These are phyloP conservation scores for Catocala fraxini DNA, from an alignment of 2,888 invertebrate genomes.

Conservation along the genomic window DNA sequence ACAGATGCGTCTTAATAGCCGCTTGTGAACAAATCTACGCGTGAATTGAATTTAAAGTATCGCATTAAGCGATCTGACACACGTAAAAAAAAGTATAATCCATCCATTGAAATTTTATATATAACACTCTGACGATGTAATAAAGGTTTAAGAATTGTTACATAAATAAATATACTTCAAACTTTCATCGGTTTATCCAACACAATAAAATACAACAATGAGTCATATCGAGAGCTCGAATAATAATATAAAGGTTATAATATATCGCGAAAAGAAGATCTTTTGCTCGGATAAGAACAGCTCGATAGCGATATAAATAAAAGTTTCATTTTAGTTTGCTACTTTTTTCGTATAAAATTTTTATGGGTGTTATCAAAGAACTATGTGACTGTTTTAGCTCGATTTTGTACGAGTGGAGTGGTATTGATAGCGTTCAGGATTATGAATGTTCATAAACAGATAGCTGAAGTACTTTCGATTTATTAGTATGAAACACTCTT, in stretches of 20 bases:
- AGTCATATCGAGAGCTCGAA: constrained; percentile 17
- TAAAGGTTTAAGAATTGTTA: constrained; percentile 5
- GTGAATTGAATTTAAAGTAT: constrained; percentile 12
- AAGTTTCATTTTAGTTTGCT: constrained; percentile 29
- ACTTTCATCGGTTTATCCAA: constrained; percentile 15
- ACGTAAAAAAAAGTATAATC: constrained; percentile 4
- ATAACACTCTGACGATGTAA: neutral
- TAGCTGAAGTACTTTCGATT: too few species aligned
- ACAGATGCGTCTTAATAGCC: constrained; percentile 47
- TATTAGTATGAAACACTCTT: too few species aligned
- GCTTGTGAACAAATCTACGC: constrained; percentile 2
- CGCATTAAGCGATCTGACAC: neutral
- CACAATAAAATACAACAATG: constrained; percentile 20
- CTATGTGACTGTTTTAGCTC: too few species aligned
- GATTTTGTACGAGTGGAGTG: too few species aligned
- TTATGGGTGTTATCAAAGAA: constrained; percentile 19
- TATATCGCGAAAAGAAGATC: constrained; percentile 10
- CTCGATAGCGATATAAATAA: constrained; percentile 30
- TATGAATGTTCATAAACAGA: too few species aligned
- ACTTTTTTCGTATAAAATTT: constrained; percentile 29
- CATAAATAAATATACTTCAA: constrained; percentile 16
- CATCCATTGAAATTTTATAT: neutral
- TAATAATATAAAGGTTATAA: constrained; percentile 29
- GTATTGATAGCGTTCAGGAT: too few species aligned
- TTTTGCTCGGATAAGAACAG: constrained; percentile 28